A percentile compares a stretch with the other conserved stretches of the same genome.
These are phyloP conservation scores for Takifugu flavidus DNA, from an alignment of 2,113 vertebrate species.

Conservation along the genomic window DNA sequence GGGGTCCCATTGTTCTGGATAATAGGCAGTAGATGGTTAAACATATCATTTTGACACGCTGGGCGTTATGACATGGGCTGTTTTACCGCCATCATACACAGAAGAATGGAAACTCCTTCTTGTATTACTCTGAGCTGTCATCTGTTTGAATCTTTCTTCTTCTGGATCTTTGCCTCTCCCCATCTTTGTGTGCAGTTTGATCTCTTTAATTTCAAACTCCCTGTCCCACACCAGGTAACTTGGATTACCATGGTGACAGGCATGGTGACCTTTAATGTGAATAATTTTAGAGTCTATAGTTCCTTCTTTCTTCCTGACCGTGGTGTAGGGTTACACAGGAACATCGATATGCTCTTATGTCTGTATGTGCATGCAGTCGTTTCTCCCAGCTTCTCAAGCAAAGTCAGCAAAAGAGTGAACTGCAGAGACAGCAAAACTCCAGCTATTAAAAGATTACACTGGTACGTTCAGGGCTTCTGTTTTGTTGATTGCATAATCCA, in stretches of 20 bases:
- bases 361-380: neutral
- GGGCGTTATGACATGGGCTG: conserved; percentile 62
- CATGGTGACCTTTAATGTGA: conserved; percentile 3
- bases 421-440: too few species aligned
- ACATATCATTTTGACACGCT: conserved; percentile 71
- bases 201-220: neutral
- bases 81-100: conserved; percentile 60
- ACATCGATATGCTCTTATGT: neutral
- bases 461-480: too few species aligned
- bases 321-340: neutral
- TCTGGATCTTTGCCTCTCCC: conserved; percentile 13
- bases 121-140: conserved; percentile 40
- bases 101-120: conserved; percentile 54
- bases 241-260: conserved; percentile 5
- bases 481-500: too few species aligned
- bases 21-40: conserved; percentile 63
- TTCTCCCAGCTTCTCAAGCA: neutral
- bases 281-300: neutral
- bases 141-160: conserved; percentile 8
- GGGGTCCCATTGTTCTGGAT: conserved; percentile 57
- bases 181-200: conserved; percentile 9
- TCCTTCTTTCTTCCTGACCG: neutral
- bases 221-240: neutral
- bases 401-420: neutral
- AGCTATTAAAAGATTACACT: too few species aligned